These are phyloP conservation scores for Myanophis thanlyinensis DNA, from an alignment of 2,113 vertebrate species.

Conservation along the genomic window DNA sequence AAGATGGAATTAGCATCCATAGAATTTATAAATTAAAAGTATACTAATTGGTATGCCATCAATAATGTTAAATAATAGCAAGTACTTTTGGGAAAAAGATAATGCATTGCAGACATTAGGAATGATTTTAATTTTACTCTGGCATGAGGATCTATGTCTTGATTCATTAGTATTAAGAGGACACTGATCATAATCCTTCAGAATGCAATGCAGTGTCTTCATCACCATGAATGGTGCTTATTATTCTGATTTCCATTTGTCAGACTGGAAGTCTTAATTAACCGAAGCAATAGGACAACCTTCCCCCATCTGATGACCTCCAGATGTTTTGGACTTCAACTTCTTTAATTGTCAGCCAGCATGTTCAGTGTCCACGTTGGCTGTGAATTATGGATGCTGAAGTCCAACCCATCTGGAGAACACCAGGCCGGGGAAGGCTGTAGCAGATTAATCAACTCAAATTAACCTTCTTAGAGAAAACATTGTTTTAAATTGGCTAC, in stretches of 20 bases:
- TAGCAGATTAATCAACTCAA: background rate
- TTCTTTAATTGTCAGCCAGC: background rate
- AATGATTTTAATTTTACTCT: background rate
- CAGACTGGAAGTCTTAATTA: background rate
- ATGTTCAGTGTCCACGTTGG: background rate
- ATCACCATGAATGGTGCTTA: background rate
- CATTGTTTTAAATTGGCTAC: background rate
- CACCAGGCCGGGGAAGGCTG: background rate
- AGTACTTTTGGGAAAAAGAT: background rate
- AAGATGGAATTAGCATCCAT: background rate
- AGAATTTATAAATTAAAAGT: background rate
- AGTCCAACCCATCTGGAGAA: background rate
- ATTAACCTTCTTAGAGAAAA: background rate
- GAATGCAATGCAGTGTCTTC: background rate
- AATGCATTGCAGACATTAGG: background rate
- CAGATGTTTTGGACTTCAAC: background rate
- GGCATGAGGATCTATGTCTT: background rate
- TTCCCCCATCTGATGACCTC: background rate
- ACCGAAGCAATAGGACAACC: background rate
- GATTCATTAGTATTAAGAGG: background rate
- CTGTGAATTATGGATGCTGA: background rate
- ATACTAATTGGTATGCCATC: background rate
- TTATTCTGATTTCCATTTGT: background rate
- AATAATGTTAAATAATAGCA: background rate
- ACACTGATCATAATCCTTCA: background rate